Conservation (phyloP, 2,888 invertebrate species). For the Nemotelus pantherinus region DNA sequence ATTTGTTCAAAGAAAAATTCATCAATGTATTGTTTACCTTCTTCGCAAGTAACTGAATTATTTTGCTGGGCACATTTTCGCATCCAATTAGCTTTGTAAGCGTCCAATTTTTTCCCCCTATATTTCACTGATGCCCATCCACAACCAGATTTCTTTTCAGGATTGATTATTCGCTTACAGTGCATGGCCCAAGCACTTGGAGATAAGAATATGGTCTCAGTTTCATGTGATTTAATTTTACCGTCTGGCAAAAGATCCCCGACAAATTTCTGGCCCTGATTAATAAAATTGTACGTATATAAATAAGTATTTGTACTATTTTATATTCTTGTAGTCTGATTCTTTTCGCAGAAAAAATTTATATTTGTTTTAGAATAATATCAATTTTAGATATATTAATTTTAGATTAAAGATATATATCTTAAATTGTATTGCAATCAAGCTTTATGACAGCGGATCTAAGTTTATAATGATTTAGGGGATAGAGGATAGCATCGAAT, state of each 20-base stretch:
- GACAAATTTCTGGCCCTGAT: constrained; percentile 86
- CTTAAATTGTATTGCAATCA: too few species aligned
- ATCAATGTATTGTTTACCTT: constrained; percentile 39
- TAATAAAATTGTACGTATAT: constrained; percentile 54
- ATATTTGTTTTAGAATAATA: too few species aligned
- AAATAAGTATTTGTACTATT: neutral
- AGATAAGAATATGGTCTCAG: constrained; percentile 86
- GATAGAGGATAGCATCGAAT: too few species aligned
- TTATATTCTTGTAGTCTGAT: too few species aligned
- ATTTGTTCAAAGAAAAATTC: too few species aligned
- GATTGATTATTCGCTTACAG: constrained; percentile 90
- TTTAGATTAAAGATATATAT: too few species aligned
- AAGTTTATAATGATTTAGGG: too few species aligned
- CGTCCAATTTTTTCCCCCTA: constrained; percentile 86
- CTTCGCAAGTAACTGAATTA: constrained; percentile 62
- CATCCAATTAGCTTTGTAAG: constrained; percentile 87
- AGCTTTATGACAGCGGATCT: too few species aligned
- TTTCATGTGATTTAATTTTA: constrained; percentile 88
- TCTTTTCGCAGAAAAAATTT: too few species aligned
- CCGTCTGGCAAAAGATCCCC: constrained; percentile 87
- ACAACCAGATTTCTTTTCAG: constrained; percentile 90
- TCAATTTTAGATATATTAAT: too few species aligned
- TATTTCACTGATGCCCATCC: constrained; percentile 94
- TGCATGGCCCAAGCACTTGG: constrained; percentile 94
- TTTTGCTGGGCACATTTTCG: constrained; percentile 73